Evolutionary conservation across 2,113 vertebrate species (phyloP), one percentile per base, ranked within the genome.

Genomic region (Anoura caudifer): DNA sequence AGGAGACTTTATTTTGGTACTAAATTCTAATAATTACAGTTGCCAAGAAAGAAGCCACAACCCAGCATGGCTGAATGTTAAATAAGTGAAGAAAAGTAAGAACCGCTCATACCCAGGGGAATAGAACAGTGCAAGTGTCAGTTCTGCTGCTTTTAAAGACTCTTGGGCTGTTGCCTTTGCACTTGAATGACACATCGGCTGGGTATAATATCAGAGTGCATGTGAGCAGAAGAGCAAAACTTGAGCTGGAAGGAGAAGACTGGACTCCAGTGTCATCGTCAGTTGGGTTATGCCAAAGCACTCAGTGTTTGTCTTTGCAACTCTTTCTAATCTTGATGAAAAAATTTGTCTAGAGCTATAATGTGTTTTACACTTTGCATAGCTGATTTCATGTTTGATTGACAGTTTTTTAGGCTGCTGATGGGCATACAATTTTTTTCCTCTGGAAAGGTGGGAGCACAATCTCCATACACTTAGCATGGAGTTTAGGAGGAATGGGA

Each of bases 31-130:
- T 79, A 73, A 65, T 31, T 81, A 3, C 36, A 80, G 41, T 73
- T 93, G 90, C 41, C 72, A 85, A 94, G 86, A 92, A 93, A 85
- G 56, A 95, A 93, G 54, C 79, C 70, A 95, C 38, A 45, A 65
- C 7, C n/a, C 17, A 33, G 7, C 4, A 47, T 45, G 38, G 83
- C 31, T 28, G 12, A 92, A 76, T 50, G 65, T 31, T 70, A 70
- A 81, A 45, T 24, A 38, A 76, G 73, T 33, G n/a, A 79, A 72
- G 36, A 87, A 76, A 61, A 81, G 4, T 24, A 26, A 86, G 45
- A 88, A 47, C 12, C 20, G 11, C 54, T 5, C 56, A 19, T 17
- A 41, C 8, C 4, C 38, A 69, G 52, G 11, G 36, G 93, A 82
- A 47, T 8, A 9, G 28, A 85, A 67, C 8, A 36, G 13, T 20